Evolutionary conservation across 1,140 invertebrate genomes (phyloP).

Genomic region (Mizuhopecten yessoensis): DNA sequence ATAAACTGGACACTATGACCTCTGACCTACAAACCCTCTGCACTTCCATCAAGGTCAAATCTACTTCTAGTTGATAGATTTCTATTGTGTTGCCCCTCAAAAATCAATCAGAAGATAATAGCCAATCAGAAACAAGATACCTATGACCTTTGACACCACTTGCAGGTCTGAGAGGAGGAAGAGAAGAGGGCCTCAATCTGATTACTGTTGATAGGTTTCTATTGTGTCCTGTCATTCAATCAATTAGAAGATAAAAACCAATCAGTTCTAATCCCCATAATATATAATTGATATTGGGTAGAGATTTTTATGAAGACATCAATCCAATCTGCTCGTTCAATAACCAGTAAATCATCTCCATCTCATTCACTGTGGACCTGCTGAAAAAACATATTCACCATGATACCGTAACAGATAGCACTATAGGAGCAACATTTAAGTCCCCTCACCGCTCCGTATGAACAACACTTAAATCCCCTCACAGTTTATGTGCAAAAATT

Average conservation of each 20-base stretch:
- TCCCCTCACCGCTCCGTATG: too few species aligned
- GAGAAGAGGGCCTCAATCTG: conserved; percentile 1
- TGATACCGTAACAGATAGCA: not conserved
- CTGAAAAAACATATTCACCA: not conserved
- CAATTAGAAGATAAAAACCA: conserved; percentile 13
- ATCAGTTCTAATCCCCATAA: not conserved
- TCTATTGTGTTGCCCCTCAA: not conserved
- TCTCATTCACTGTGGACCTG: not conserved
- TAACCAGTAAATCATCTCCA: not conserved
- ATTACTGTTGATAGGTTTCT: not conserved
- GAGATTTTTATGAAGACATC: not conserved
- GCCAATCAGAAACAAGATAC: not conserved
- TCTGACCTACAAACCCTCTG: not conserved
- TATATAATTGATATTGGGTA: conserved; percentile 29
- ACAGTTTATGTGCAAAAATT: too few species aligned
- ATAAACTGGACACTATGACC: not conserved
- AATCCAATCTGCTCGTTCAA: not conserved
- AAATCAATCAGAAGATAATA: conserved; percentile 6
- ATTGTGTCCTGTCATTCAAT: conserved; percentile 31
- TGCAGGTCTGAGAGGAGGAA: not conserved
- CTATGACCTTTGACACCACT: not conserved
- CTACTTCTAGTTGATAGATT: not conserved
- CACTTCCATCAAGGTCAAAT: not conserved
- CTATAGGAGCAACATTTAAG: too few species aligned
- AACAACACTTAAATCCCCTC: too few species aligned